Percentiles rank a stretch among this genome's conserved stretches.
Conservation (phyloP, 1,140 invertebrate species). For the Nilaparvata lugens region DNA sequence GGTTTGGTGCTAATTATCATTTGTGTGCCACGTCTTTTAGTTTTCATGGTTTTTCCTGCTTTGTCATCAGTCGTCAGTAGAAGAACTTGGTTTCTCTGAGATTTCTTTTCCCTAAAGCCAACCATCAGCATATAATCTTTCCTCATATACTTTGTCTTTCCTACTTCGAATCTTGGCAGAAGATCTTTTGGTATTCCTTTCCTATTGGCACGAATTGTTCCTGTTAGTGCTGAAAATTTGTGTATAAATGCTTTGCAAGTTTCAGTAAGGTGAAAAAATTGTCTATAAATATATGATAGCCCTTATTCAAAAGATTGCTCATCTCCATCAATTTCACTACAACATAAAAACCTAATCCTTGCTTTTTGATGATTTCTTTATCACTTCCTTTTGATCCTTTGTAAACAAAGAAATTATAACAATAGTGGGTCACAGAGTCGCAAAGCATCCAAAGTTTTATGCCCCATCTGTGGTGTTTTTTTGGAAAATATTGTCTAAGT, state of each 20-base stretch:
- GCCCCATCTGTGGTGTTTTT: slow-evolving; percentile 20
- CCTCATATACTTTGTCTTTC: slow-evolving; percentile 11
- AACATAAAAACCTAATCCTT: slow-evolving; percentile 1
- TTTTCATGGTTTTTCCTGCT: background rate
- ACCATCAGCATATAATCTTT: background rate
- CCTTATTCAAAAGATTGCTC: background rate
- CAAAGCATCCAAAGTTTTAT: slow-evolving; percentile 19
- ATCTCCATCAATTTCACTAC: slow-evolving; percentile 3
- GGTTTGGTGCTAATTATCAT: slow-evolving; percentile 6
- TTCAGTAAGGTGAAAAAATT: slow-evolving; percentile 8
- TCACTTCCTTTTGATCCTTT: slow-evolving; percentile 7
- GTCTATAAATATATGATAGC: slow-evolving; percentile 2
- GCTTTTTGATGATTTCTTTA: background rate
- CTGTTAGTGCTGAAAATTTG: background rate
- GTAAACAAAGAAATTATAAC: slow-evolving; percentile 13
- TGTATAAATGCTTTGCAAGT: background rate
- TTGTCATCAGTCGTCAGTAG: slow-evolving; percentile 14
- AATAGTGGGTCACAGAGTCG: slow-evolving; percentile 3
- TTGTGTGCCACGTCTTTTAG: background rate
- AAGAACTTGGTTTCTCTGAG: slow-evolving; percentile 15
- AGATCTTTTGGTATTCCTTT: slow-evolving; percentile 3
- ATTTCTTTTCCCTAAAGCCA: slow-evolving; percentile 11
- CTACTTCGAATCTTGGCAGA: background rate
- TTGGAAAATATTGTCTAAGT: slow-evolving; percentile 18
- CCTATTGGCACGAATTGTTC: background rate